Evolutionary conservation across 2,888 invertebrate species (phyloP), one percentile per base, ranked within the genome.

Genomic region (Nasonovia ribisnigri): DNA sequence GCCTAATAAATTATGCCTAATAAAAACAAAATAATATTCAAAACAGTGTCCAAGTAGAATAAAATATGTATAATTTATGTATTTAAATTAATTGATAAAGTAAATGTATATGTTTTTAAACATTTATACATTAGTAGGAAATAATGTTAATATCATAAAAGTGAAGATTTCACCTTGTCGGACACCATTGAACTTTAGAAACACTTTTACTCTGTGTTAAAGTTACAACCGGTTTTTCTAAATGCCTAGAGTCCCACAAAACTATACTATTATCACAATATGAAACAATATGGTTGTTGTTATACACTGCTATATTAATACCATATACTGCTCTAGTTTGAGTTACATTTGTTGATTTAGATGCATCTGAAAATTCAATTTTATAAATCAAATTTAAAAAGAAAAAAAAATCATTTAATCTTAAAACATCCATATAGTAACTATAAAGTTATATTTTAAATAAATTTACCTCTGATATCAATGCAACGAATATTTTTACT

Each of bases 231-330:
- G 99, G 98, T 95, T 98, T 97, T 95, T 98, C 98, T 95, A 99
- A 97, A 95, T 97, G 97, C 94, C 99, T 96, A 90, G 97, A 97
- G 96, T 99, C 99, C 99, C 99, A 99, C 94, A 99, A 97, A 94
- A 97, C 97, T 94, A 98, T 97, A 95, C 97, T 97, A 95, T 97
- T 97, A 95, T 98, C 98, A 88, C 97, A 96, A 95, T 97, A 98
- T 84, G 99, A 98, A 92, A 98, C 98, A 42, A 99, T 95, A 96
- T 98, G 97, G 96, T 97, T 97, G 95, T 97, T 97, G 95, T 97
- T 97, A 95, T 97, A 97, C 3, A 98, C 97, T 96, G 98, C 98
- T 2, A 98, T 97, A 94, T 97, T 97, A 36, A 98, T 96, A 89
- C 98, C 98, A 96, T 97, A 97, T 77, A 99, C 98, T 94, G 98